These are phyloP conservation scores for Buceros bicornis DNA, from an alignment of 2,797 vertebrate species.

Conservation along the genomic window DNA sequence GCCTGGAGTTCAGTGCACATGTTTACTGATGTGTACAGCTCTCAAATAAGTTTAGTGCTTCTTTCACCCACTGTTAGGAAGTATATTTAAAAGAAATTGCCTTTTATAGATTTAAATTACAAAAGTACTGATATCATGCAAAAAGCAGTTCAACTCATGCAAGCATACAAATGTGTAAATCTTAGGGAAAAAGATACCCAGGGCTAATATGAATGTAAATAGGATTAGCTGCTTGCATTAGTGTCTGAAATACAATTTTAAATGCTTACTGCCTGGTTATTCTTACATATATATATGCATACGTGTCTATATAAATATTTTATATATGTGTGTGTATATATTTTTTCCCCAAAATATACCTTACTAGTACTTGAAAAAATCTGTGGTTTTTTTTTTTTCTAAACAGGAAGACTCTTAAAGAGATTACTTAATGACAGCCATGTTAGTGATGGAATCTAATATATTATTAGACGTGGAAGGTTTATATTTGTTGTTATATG, in stretches of 20 bases:
- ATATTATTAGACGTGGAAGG: neutral
- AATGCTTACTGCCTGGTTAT: conserved; percentile 84
- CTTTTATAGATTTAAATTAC: conserved; percentile 91
- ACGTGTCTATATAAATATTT: neutral
- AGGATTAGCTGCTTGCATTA: conserved; percentile 92
- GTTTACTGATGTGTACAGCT: conserved; percentile 91
- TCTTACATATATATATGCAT: conserved; percentile 75
- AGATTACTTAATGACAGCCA: conserved; percentile 15
- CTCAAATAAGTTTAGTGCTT: conserved; percentile 86
- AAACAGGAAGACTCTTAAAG: neutral
- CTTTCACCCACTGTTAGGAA: conserved; percentile 85
- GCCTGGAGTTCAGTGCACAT: conserved; percentile 84
- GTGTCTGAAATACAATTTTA: conserved; percentile 90
- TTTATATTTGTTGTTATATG: conserved; percentile 49
- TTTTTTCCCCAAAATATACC: neutral
- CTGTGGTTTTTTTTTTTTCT: neutral
- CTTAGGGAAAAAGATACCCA: conserved; percentile 89
- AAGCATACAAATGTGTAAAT: conserved; percentile 92
- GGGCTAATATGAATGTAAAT: conserved; percentile 97
- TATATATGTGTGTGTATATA: neutral
- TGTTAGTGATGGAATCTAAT: conserved; percentile 31
- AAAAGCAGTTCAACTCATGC: conserved; percentile 87
- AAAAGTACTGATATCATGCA: conserved; percentile 89
- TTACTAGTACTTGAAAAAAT: neutral
- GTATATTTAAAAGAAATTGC: conserved; percentile 88